phyloP scores from a whole-genome alignment of 2,888 invertebrate species.

The Octodonta nipae region DNA sequence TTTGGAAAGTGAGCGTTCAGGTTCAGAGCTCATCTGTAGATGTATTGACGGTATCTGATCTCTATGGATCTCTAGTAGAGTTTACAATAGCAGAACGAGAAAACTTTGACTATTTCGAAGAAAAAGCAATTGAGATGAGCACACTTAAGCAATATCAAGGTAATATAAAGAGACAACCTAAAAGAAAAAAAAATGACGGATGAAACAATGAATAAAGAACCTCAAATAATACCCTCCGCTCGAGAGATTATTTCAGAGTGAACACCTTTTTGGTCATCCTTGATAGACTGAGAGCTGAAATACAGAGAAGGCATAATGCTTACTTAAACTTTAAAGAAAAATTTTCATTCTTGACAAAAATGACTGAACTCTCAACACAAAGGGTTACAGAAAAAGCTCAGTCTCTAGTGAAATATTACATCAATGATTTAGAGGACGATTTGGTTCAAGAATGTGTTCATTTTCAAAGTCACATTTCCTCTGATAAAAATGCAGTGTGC shows the following conservation, averaged over 20 bases:
- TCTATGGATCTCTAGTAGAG: conserved; percentile 7
- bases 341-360: conserved; percentile 7
- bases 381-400: conserved; percentile 9
- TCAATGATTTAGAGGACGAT: conserved; percentile 8
- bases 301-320: conserved; percentile 9
- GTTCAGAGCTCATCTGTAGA: conserved; percentile 11
- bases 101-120: conserved; percentile 15
- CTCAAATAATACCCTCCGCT: conserved; percentile 5
- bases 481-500: conserved; percentile 3
- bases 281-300: conserved; percentile 9
- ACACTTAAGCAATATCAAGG: conserved; percentile 8
- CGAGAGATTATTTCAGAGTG: conserved; percentile 8
- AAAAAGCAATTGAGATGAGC: conserved; percentile 9
- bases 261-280: conserved; percentile 7
- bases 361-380: conserved; percentile 8
- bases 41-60: conserved; percentile 10
- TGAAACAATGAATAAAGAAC: conserved; percentile 8
- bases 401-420: conserved; percentile 8
- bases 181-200: conserved; percentile 8
- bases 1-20: conserved; percentile 9
- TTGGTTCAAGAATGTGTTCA: conserved; percentile 8
- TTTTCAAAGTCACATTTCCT: conserved; percentile 8
- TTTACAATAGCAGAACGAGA: conserved; percentile 9
- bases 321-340: no score
- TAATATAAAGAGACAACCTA: conserved; percentile 8